Evolutionary conservation across 2,113 vertebrate genomes (phyloP).

Genomic region (Cryptomyrus ogoouensis): DNA sequence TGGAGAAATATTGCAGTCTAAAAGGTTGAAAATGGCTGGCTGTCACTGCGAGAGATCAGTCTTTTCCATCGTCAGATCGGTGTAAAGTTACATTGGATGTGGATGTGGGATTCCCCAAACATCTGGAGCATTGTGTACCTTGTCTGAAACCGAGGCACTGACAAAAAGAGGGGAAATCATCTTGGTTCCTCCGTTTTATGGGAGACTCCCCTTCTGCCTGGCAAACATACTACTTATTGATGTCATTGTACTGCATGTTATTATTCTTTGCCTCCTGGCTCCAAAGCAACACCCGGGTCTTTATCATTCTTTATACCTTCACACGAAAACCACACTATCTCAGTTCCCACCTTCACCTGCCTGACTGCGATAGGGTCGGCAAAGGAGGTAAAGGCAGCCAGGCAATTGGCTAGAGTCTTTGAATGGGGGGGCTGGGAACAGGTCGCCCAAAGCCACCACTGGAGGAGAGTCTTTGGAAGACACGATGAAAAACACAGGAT

Average conservation of each 20-base stretch:
- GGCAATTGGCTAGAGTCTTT: background rate
- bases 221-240: background rate
- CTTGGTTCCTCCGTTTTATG: background rate
- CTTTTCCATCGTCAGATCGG: conserved; percentile 10
- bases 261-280: background rate
- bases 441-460: background rate
- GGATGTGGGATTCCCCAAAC: background rate
- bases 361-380: background rate
- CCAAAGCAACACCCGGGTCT: conserved; percentile 5
- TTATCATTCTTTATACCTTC: conserved; percentile 21
- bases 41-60: background rate
- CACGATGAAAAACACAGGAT: background rate
- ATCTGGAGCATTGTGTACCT: conserved; percentile 29
- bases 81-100: background rate
- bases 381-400: background rate
- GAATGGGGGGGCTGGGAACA: background rate
- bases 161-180: conserved; percentile 19
- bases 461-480: conserved; percentile 17
- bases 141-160: conserved; percentile 42
- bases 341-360: background rate
- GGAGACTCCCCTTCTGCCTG: background rate
- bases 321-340: background rate
- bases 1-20: conserved; percentile 32
- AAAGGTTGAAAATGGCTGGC: conserved; percentile 22
- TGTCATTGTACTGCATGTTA: background rate